phyloP scores from a whole-genome alignment of 2,797 vertebrate species.

The Sebastiscus albofasciatus region DNA sequence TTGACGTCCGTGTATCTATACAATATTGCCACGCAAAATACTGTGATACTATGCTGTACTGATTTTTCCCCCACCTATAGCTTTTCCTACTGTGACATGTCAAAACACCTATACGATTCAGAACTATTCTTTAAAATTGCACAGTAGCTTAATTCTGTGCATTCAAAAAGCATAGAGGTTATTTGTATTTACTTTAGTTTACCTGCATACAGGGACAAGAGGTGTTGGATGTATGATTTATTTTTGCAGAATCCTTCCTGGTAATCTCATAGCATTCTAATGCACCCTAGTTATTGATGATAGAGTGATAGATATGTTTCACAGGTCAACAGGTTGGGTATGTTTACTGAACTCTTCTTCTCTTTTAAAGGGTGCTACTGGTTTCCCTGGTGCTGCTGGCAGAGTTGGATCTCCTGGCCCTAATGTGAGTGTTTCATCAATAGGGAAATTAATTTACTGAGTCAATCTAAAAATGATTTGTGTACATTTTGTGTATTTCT shows the following conservation, averaged over 20 bases:
- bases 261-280: neutral
- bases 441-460: neutral
- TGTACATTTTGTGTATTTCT: neutral
- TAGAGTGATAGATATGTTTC: neutral
- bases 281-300: neutral
- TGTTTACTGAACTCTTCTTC: constrained; percentile 17
- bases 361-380: constrained; percentile 89
- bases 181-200: neutral
- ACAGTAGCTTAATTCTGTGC: neutral
- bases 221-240: neutral
- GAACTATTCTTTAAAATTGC: neutral
- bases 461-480: neutral
- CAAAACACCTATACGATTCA: neutral
- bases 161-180: neutral
- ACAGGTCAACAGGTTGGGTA: neutral
- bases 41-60: neutral
- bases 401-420: constrained; percentile 93
- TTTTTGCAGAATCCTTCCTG: neutral
- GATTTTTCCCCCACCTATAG: no score
- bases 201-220: neutral
- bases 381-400: constrained; percentile 96
- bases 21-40: no score
- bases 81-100: neutral
- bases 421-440: constrained; percentile 85
- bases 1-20: no score